Base-by-base conservation (phyloP, 1,140 invertebrate species). In the Brachionus rotundiformis region DNA sequence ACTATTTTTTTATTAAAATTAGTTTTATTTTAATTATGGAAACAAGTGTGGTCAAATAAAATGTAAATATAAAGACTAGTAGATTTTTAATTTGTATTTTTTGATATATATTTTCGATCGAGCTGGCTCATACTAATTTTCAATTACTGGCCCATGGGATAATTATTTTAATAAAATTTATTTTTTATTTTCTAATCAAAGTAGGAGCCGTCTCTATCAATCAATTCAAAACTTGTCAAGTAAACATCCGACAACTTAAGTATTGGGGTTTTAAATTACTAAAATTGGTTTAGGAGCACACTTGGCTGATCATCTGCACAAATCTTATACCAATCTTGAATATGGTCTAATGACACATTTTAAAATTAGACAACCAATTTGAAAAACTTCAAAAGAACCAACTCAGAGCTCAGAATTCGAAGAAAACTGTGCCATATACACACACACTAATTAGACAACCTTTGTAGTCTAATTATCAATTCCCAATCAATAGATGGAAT, bases 381-480 rank as follows among this genome's bases (percentile, higher is more conserved):
- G 39, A n/a, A n/a, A n/a, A n/a, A 13, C 39, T 41, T 41, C 39
- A 41, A 41, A 13, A 41, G 39, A 41, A 13, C 39, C 2, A 41
- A 41, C n/a, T 25, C 47, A 19, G 47, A 54, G 8, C 23, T 54
- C 47, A 54, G 39, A 41, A 41, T 41, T 13, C 10, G 47, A 54
- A 19, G 19, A 63, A 63, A 63, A 31, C 61, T 8, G 63, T 68
- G 63, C 16, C 6, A 68, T 68, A 68, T 36, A 68, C 33, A 19
- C 33, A 68, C 36, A 36, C 36, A 68, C 36, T 68, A 68, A 68
- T 36, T 5, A 68, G n/a, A n/a, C n/a, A 68, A 68, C 29, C 63
- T 68, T 68, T 68, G 63, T 33, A 68, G 3, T 36, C 36, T 68
- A 68, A 68, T 68, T 68, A 68, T 68, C 63, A 36, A 68, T 68